A percentile compares a stretch with the other conserved stretches of the same genome.
Conservation (phyloP, 2,888 invertebrate genomes). For the Chrysomela aeneicollis region DNA sequence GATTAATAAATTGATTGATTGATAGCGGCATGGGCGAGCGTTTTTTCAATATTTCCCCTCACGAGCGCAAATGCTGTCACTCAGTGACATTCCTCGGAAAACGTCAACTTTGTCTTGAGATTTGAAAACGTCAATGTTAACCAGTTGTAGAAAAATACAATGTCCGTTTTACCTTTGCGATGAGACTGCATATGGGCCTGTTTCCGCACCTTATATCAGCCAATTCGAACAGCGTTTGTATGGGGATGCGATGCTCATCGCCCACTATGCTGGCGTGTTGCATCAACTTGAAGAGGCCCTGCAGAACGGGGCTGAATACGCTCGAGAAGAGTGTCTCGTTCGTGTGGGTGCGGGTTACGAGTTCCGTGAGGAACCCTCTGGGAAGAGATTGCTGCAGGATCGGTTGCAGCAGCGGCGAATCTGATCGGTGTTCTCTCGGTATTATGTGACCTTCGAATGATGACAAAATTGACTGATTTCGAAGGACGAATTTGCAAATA, state of each 20-base stretch:
- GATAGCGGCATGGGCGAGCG: no score
- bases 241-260: constrained; percentile 71
- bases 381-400: constrained; percentile 76
- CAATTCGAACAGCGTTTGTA: constrained; percentile 72
- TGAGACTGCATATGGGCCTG: constrained; percentile 76
- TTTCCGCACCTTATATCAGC: constrained; percentile 78
- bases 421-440: constrained; percentile 58
- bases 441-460: constrained; percentile 52
- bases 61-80: no score
- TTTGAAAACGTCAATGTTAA: no score
- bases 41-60: no score
- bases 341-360: constrained; percentile 61
- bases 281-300: constrained; percentile 74
- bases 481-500: no score
- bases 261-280: constrained; percentile 74
- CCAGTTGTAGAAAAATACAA: no score
- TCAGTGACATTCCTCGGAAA: no score
- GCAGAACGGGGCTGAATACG: constrained; percentile 74
- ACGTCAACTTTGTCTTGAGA: no score
- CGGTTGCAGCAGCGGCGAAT: constrained; percentile 74
- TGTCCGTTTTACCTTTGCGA: constrained; percentile 56
- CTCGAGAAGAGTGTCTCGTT: constrained; percentile 68
- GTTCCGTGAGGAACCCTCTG: constrained; percentile 75
- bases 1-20: no score
- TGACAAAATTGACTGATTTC: background rate